Conservation (phyloP, 2,797 vertebrate species). For the Odontamblyopus lacepedii region DNA sequence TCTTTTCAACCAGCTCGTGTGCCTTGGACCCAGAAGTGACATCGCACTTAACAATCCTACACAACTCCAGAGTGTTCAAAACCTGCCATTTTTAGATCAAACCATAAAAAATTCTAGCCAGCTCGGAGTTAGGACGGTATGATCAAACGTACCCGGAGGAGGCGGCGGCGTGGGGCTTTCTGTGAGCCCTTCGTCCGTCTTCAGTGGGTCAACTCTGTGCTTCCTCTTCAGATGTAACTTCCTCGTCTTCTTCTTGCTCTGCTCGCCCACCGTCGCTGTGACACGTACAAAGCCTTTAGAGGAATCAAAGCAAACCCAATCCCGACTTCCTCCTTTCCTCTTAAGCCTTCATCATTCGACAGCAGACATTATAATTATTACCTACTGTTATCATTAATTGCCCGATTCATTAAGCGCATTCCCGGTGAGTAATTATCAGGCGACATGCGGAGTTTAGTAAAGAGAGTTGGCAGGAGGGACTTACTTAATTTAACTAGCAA, state of each 20-base stretch:
- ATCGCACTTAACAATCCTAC: no score
- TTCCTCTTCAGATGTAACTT: conserved; percentile 90
- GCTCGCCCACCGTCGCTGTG: conserved; percentile 65
- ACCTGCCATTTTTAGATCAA: no score
- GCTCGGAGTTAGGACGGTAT: no score
- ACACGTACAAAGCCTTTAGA: background rate
- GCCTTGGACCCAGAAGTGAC: no score
- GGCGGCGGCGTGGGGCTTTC: conserved; percentile 81
- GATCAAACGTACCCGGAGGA: conserved; percentile 78
- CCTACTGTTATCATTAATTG: conserved; percentile 8
- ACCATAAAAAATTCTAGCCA: no score
- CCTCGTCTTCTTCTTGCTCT: conserved; percentile 85
- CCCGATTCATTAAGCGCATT: conserved; percentile 10
- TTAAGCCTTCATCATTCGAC: conserved; percentile 12
- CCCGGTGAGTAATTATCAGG: conserved; percentile 8
- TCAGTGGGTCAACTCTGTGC: conserved; percentile 89
- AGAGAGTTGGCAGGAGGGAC: conserved; percentile 9
- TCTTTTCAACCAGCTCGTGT: no score
- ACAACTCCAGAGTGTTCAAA: no score
- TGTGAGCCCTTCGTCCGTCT: conserved; percentile 76
- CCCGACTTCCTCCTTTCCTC: background rate
- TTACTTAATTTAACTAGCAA: conserved; percentile 13
- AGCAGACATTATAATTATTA: background rate
- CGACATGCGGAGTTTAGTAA: background rate
- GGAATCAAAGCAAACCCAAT: background rate